These are phyloP conservation scores for Rhagoletis pomonella DNA, from an alignment of 1,140 invertebrate species.

Conservation along the genomic window DNA sequence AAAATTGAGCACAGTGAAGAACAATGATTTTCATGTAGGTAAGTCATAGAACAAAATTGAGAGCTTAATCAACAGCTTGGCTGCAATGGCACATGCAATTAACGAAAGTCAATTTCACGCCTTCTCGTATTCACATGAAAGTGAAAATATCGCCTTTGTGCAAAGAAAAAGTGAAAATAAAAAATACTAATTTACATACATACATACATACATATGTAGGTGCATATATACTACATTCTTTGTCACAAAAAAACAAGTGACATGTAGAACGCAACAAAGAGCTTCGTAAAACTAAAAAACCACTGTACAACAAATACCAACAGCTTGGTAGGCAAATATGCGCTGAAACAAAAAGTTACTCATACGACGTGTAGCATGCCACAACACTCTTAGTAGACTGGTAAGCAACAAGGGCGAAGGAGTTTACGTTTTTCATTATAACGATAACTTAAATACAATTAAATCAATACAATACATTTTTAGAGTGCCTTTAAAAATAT, in stretches of 20 bases:
- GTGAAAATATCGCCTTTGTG: constrained; percentile 24
- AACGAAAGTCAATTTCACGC: background rate
- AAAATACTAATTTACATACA: no score
- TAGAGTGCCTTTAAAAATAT: no score
- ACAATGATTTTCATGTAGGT: background rate
- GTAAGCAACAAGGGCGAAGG: no score
- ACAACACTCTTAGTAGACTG: background rate
- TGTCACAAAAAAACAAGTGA: background rate
- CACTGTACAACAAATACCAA: no score
- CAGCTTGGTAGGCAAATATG: no score
- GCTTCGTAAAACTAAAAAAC: no score
- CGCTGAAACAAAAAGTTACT: no score
- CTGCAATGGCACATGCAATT: background rate
- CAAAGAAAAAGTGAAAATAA: no score
- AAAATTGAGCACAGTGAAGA: background rate
- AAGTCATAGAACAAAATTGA: background rate
- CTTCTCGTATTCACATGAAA: constrained; percentile 5
- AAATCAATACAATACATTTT: no score
- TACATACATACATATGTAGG: no score
- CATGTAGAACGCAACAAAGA: background rate
- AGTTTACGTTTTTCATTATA: no score
- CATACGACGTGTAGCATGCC: background rate
- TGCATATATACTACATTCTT: background rate
- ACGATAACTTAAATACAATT: no score
- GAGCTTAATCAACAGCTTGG: background rate